Base-by-base conservation (phyloP, 2,113 vertebrate species). In the Aphyosemion australe region DNA sequence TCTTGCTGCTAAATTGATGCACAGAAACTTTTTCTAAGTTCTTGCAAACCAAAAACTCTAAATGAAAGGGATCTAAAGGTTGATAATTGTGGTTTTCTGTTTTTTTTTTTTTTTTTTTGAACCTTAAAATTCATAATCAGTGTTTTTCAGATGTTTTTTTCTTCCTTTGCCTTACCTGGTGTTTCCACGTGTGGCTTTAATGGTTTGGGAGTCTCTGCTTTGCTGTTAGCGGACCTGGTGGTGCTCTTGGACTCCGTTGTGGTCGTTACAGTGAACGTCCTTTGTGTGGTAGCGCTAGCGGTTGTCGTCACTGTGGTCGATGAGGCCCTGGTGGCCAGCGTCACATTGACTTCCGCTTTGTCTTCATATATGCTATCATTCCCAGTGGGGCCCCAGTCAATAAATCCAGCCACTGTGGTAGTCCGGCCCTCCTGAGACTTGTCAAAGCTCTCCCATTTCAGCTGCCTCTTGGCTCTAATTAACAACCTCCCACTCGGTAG, bases 341-440 rank as follows among this genome's bases (percentile, higher is more conserved):
- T 91, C 51, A 79, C 67, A 74, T 92, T 93, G 34, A 70, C 62
- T 42, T 76, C 80, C 20, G 48, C 32, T 70, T 85, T 89, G 39
- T 90, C 84, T 1, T 88, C 87, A 16, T 94, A 92, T 6, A 72
- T 34, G 15, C 79, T 86, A 51, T 92, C 92, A 2, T 85, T 87
- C 19, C 92, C 92, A 1, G 93, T 94, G 39, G 93, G 93, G 39
- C 93, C 93, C 93, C 93, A 94, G 72, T 93, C 92, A 46, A 94
- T 94, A 90, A 88, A 93, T 84, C 88, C 92, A 26, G 93, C 87
- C 84, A 92, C 91, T 0, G 92, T 93, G 46, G 93, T 93, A 82
- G 91, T 93, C 87, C 88, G 86, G 52, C 90, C 88, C 45, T 93
- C 92, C 70, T 89, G 90, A 46, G 88, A 82, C 80, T 86, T 89